Evolutionary conservation across 1,140 invertebrate genomes (phyloP), one percentile per base, ranked within the genome.

Genomic region (Dendrolimus punctatus): DNA sequence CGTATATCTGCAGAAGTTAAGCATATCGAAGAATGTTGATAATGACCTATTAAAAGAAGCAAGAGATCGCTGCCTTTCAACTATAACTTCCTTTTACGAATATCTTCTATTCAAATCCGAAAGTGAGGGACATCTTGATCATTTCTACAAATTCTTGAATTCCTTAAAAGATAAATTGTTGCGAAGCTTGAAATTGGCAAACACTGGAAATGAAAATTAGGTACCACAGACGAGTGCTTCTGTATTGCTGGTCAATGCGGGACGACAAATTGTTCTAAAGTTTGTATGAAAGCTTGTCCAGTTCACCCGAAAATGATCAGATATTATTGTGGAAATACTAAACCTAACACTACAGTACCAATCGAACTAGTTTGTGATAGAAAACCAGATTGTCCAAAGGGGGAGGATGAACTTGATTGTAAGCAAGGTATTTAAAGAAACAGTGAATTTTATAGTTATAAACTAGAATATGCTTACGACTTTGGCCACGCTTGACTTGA

Each of bases 321-420:
- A 53, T 82, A 73, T 51, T 40, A 51, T 40, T 82, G 79, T 59
- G 49, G 40, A 6, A 55, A 62, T 10, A 39, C 39, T 8, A 50
- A 45, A n/a, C 5, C 0, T 8, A 71, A 70, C 41, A 50, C 52
- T 10, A 62, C 58, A 23, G 42, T 78, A 9, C 41, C 66, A 3
- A 10, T 78, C 38, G 60, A 75, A 41, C 50, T 51, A 8, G 53
- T 85, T 46, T 85, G 81, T 54, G 59, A 85, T 41, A 68, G 71
- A 8, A 70, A 61, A 52, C 6, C 40, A 5, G 59, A 82, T 56
- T 85, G 81, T 53, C 65, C 68, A 3, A 49, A 64, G 42, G 68
- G 60, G 53, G 70, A 76, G n/a, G 81, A 85, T 48, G 81, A 85
- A 64, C 36, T 41, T 5, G 36, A 60, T 39, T 80, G 77, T 60